Conservation (phyloP, 2,797 vertebrate species). For the Ceyx erithaca region DNA sequence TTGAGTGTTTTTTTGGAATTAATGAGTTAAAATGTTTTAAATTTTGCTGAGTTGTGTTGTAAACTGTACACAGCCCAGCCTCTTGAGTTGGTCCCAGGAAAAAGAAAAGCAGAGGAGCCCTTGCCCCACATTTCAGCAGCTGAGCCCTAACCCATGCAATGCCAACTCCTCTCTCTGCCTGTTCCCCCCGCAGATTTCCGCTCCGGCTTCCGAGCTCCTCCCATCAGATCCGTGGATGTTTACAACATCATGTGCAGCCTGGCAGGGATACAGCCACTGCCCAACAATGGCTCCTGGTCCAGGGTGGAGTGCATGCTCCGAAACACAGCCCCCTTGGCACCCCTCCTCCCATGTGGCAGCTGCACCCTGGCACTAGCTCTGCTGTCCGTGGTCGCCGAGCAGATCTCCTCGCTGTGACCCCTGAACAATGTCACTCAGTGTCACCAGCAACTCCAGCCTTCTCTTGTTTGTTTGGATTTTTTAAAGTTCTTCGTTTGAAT, state of each 20-base stretch:
- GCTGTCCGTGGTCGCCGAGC: conserved; percentile 53
- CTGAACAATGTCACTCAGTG: conserved; percentile 8
- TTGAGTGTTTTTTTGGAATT: not conserved
- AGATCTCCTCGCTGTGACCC: not conserved
- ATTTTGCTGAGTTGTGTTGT: not conserved
- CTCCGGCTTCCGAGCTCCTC: conserved; percentile 82
- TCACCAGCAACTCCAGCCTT: not conserved
- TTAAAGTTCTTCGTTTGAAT: not conserved
- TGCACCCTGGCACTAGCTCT: conserved; percentile 51
- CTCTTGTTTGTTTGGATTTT: not conserved
- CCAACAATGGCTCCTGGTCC: conserved; percentile 97
- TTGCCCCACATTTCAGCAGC: not conserved
- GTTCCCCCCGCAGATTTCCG: conserved; percentile 87
- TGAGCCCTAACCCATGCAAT: not conserved
- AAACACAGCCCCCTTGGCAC: conserved; percentile 19
- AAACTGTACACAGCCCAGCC: not conserved
- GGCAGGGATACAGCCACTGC: conserved; percentile 83
- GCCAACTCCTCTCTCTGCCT: not conserved
- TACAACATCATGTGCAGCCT: conserved; percentile 93
- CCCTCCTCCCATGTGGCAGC: not conserved
- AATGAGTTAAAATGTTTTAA: not conserved
- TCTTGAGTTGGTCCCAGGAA: too few relatives aligned
- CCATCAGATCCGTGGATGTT: conserved; percentile 89
- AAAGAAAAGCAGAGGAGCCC: not conserved
- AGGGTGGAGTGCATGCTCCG: conserved; percentile 87